phyloP scores from a whole-genome alignment of 2,888 invertebrate species.

The Ethmia dodecea region DNA sequence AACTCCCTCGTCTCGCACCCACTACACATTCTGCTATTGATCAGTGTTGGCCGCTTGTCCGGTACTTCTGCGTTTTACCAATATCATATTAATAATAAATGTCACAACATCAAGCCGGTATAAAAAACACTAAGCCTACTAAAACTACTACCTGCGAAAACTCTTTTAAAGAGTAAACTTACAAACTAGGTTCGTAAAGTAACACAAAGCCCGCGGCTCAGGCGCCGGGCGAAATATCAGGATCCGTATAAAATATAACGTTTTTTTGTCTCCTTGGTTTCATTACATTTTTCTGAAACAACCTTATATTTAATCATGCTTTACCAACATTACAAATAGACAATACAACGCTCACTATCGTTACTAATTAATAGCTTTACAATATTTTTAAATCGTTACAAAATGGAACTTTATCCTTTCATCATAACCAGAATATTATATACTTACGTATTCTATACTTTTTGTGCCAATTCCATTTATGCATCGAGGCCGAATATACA shows the following conservation, averaged over 20 bases:
- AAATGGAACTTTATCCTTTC: constrained; percentile 61
- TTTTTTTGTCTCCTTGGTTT: constrained; percentile 59
- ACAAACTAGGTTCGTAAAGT: constrained; percentile 68
- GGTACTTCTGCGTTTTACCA: constrained; percentile 52
- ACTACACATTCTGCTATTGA: constrained; percentile 72
- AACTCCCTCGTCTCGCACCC: constrained; percentile 40
- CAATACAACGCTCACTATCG: constrained; percentile 70
- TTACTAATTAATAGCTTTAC: constrained; percentile 60
- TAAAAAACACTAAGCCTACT: constrained; percentile 79
- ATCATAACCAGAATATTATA: constrained; percentile 42
- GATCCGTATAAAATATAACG: constrained; percentile 72
- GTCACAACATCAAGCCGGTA: constrained; percentile 79
- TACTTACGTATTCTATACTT: constrained; percentile 40
- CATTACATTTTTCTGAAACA: constrained; percentile 77
- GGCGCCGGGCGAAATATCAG: constrained; percentile 51
- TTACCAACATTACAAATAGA: constrained; percentile 69
- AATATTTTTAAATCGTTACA: constrained; percentile 55
- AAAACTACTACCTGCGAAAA: constrained; percentile 75
- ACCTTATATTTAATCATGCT: constrained; percentile 55
- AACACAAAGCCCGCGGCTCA: constrained; percentile 52
- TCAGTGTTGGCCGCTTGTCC: constrained; percentile 63
- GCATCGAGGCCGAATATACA: constrained; percentile 67
- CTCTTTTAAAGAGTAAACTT: constrained; percentile 77
- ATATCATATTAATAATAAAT: constrained; percentile 68
- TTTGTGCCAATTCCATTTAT: constrained; percentile 70